phyloP scores from a whole-genome alignment of 2,888 invertebrate genomes.

The Crematogaster levior region DNA sequence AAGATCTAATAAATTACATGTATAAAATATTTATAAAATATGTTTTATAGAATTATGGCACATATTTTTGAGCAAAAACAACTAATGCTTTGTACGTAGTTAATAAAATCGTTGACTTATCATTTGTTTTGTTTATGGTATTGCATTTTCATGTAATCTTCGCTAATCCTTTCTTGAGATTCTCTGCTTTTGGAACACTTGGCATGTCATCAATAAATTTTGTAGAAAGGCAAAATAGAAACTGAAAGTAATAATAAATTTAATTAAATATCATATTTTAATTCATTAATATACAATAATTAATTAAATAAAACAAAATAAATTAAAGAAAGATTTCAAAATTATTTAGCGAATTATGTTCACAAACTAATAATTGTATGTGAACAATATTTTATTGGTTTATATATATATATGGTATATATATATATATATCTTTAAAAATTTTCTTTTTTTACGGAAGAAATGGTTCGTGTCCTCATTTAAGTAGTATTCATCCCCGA shows the following conservation, averaged over 20 bases:
- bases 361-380: not conserved
- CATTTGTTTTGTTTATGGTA: not conserved
- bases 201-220: not conserved
- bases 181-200: not conserved
- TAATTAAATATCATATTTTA: not conserved
- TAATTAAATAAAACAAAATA: no score
- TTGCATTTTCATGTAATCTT: not conserved
- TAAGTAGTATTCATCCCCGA: not conserved
- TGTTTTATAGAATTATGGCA: not conserved
- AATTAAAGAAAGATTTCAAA: no score
- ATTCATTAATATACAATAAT: no score
- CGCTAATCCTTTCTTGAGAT: not conserved
- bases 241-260: not conserved
- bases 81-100: not conserved
- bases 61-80: not conserved
- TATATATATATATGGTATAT: no score
- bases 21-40: not conserved
- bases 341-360: no score
- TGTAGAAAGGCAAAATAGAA: not conserved
- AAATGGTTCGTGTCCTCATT: not conserved
- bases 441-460: no score
- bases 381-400: no score
- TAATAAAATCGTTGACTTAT: not conserved
- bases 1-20: not conserved
- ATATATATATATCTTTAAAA: no score